These are phyloP conservation scores for Bradypodion pumilum DNA, from an alignment of 2,797 vertebrate species.

Conservation along the genomic window DNA sequence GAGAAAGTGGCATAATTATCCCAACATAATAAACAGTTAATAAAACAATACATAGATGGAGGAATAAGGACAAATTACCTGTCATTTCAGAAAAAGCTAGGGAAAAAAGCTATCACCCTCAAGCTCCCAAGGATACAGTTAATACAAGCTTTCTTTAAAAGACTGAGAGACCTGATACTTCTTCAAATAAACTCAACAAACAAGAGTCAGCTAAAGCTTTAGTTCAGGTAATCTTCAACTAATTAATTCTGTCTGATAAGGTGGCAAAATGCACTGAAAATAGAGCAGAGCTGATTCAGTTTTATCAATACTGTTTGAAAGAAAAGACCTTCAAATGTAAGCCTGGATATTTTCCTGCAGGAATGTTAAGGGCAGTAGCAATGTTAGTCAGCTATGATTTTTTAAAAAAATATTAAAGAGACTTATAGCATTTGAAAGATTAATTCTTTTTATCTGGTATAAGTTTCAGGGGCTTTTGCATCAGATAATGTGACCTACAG, in stretches of 20 bases:
- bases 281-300: not conserved
- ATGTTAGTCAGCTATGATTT: too few relatives aligned
- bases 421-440: too few relatives aligned
- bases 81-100: not conserved
- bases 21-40: not conserved
- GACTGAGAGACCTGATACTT: not conserved
- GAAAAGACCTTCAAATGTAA: not conserved
- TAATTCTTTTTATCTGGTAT: not conserved
- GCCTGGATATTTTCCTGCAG: not conserved
- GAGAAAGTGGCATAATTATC: not conserved
- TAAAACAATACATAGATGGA: not conserved
- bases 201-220: too few relatives aligned
- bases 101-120: not conserved
- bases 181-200: not conserved
- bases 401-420: too few relatives aligned
- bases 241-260: not conserved
- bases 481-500: not conserved
- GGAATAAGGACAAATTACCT: not conserved
- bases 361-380: not conserved
- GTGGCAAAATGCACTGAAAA: not conserved
- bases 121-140: not conserved
- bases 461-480: too few relatives aligned
- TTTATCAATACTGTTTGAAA: constrained; percentile 6
- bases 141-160: not conserved
- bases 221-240: not conserved